phyloP scores from a whole-genome alignment of 2,113 vertebrate species.

The Leucosticte australis region DNA sequence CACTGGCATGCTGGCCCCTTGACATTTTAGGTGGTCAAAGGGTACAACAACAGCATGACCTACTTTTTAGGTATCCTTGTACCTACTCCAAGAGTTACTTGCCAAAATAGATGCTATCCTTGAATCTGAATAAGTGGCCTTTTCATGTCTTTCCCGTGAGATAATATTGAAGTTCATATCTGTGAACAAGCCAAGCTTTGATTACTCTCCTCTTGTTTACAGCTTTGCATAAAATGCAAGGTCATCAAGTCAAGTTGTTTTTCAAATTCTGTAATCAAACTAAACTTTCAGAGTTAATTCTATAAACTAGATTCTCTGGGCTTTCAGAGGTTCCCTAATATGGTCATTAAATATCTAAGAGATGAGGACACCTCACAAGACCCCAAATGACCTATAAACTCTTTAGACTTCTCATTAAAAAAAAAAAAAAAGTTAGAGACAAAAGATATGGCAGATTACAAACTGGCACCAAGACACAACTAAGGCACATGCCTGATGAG shows the following conservation, averaged over 20 bases:
- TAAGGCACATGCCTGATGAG: neutral
- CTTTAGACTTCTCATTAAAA: neutral
- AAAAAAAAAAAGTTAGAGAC: neutral
- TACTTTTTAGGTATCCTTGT: neutral
- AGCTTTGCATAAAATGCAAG: neutral
- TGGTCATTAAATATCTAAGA: conserved; percentile 46
- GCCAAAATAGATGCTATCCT: neutral
- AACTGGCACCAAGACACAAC: neutral
- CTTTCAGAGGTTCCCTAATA: conserved; percentile 59
- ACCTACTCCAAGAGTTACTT: neutral
- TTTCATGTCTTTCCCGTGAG: neutral
- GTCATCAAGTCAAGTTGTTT: neutral
- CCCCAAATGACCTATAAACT: conserved; percentile 29
- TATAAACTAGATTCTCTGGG: neutral
- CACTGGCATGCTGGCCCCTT: neutral
- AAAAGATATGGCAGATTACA: neutral
- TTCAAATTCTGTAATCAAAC: neutral
- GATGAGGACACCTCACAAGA: conserved; percentile 46
- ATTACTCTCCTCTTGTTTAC: neutral
- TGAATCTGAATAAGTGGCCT: neutral
- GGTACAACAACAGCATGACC: neutral
- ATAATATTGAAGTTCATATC: neutral
- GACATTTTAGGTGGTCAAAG: neutral
- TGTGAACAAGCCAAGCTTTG: neutral
- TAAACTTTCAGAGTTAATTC: conserved; percentile 5